Base-by-base conservation (phyloP, 2,113 vertebrate genomes). In the Charadrius vociferus region DNA sequence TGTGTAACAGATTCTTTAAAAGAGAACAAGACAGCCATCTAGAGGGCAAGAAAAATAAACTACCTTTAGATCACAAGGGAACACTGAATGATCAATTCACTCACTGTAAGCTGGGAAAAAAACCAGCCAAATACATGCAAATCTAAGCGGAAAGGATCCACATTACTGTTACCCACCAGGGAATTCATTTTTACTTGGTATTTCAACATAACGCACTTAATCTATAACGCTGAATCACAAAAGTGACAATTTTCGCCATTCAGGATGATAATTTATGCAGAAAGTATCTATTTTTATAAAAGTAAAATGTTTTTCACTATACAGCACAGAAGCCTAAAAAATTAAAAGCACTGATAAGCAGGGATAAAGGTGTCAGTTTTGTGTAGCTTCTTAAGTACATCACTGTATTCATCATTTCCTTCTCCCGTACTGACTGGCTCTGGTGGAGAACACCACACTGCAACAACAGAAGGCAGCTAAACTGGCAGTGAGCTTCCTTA, bases 21-120 rank as follows among this genome's bases (percentile, higher is more conserved):
- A 70, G 89, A 95, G 96, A 96, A 75, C 96, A 93, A 97, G 91
- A 96, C 93, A 96, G 97, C 97, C 97, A 97, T 92, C 97, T 98
- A 97, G 74, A 96, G 97, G 96, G 53, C 77, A 81, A 17, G 73
- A 23, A 79, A 84, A 19, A 52, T 1, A 80, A 81, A 73, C 10
- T 10, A 1, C 8, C 36, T 41, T 41, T 5, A 26, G 19, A 23
- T 66, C 55, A 27, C 45, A 36, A 23, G 36, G 14, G 50, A 88
- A 50, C 34, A 19, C 52, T 7, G 29, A 52, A 19, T 5, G 34
- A 50, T 8, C 52, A 41, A 58, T 37, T 45, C 37, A 34, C 14
- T 10, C 52, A 8, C 41, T 26, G 36, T 14, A 36, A 83, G 2
- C 3, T 5, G 8, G 34, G 39, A 39, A 59, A 45, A 63, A 71